phyloP scores from a whole-genome alignment of 2,113 vertebrate genomes.

The Platanista minor region DNA sequence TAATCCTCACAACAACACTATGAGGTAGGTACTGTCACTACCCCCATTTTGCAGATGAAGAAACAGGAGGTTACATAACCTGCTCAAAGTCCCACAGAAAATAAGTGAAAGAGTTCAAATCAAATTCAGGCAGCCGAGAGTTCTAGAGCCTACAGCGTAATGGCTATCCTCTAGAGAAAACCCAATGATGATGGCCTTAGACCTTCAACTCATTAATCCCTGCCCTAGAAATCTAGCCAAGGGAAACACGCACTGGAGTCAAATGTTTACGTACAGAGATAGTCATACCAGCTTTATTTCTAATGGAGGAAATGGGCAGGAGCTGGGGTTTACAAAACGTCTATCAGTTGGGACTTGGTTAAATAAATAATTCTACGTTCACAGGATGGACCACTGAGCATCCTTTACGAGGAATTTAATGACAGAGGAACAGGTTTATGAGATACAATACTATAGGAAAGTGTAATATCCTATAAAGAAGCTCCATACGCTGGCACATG shows the following conservation, averaged over 20 bases:
- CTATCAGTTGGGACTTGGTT: neutral
- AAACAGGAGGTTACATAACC: neutral
- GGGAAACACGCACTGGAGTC: neutral
- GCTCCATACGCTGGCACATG: neutral
- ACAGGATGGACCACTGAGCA: neutral
- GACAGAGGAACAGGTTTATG: neutral
- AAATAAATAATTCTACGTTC: neutral
- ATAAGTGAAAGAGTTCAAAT: neutral
- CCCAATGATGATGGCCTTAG: neutral
- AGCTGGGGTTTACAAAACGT: neutral
- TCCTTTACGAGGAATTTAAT: neutral
- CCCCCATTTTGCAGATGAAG: slow-evolving; percentile 9
- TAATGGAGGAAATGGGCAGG: neutral
- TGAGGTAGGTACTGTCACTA: neutral
- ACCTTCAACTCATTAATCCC: neutral
- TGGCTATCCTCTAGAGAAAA: neutral
- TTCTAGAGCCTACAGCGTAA: neutral
- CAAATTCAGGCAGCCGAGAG: neutral
- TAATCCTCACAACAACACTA: neutral
- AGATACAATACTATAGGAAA: neutral
- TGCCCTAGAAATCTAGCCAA: neutral
- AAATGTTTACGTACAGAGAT: neutral
- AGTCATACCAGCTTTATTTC: neutral
- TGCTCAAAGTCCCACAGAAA: neutral
- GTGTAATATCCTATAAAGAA: neutral